Evolutionary conservation across 2,797 vertebrate genomes (phyloP).

Genomic region (Fringilla coelebs): DNA sequence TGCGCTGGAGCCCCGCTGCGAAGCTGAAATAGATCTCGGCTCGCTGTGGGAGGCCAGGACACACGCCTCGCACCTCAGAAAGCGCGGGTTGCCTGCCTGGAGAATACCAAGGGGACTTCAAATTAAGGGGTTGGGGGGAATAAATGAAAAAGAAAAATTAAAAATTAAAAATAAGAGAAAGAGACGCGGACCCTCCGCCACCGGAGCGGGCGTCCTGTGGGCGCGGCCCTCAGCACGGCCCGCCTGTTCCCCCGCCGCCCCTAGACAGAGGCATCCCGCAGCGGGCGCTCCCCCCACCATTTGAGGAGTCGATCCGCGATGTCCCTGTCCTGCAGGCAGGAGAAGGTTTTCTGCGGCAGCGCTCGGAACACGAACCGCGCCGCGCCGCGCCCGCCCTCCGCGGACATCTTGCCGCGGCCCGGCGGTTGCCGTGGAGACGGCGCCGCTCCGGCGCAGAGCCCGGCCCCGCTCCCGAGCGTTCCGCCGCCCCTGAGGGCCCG

Average conservation of each 20-base stretch:
- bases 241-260: not conserved
- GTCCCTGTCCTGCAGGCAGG: conserved; percentile 49
- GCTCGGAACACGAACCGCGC: conserved; percentile 49
- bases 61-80: not conserved
- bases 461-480: not conserved
- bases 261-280: not conserved
- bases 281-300: conserved; percentile 62
- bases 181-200: not conserved
- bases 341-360: conserved; percentile 67
- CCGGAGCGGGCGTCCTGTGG: not conserved
- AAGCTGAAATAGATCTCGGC: not conserved
- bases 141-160: fast-evolving
- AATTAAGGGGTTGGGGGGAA: fast-evolving
- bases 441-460: not conserved
- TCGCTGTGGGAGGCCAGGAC: not conserved
- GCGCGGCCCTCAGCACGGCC: not conserved
- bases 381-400: not conserved
- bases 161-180: too few species aligned
- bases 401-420: conserved; percentile 34
- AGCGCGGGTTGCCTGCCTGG: not conserved
- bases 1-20: not conserved
- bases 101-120: not conserved
- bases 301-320: conserved; percentile 65
- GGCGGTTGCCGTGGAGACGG: conserved; percentile 55
- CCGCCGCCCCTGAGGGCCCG: not conserved